phyloP scores from a whole-genome alignment of 2,797 vertebrate genomes.

The Miichthys miiuy region DNA sequence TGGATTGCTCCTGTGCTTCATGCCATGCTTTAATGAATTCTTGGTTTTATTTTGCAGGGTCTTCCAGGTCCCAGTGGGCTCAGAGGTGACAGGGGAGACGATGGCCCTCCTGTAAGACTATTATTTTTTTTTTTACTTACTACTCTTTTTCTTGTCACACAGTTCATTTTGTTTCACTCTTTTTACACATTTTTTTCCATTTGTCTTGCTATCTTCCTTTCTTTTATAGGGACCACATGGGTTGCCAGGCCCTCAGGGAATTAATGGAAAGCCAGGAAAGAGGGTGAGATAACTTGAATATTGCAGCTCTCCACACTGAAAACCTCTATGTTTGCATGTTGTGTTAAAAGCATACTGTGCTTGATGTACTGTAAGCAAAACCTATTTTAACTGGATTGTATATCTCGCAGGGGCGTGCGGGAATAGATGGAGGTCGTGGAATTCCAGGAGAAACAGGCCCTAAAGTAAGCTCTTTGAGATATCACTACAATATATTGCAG shows the following conservation, averaged over 20 bases:
- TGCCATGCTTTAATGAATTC: neutral
- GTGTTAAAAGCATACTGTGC: conserved; percentile 27
- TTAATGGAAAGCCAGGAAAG: conserved; percentile 88
- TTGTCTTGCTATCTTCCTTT: conserved; percentile 21
- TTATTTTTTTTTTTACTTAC: conserved; percentile 34
- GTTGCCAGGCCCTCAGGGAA: conserved; percentile 85
- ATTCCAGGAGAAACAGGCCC: conserved; percentile 90
- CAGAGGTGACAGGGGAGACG: conserved; percentile 84
- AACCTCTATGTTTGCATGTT: conserved; percentile 22
- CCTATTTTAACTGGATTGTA: conserved; percentile 33
- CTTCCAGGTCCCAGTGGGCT: conserved; percentile 82
- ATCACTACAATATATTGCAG: conserved; percentile 37
- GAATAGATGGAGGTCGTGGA: conserved; percentile 90
- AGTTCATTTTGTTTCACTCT: neutral
- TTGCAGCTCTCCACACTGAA: conserved; percentile 15
- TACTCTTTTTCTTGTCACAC: neutral
- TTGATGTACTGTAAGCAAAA: conserved; percentile 9
- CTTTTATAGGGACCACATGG: conserved; percentile 87
- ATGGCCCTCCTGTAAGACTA: conserved; percentile 76
- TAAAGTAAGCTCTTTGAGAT: conserved; percentile 82
- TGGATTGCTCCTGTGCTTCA: conserved; percentile 1
- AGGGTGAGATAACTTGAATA: conserved; percentile 82
- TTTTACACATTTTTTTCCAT: conserved; percentile 38
- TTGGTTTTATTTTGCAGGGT: conserved; percentile 80
- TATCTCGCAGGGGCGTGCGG: conserved; percentile 87